phyloP scores from a whole-genome alignment of 92 coral and sea anemone genomes.

The Chrysogorgia sp. region DNA sequence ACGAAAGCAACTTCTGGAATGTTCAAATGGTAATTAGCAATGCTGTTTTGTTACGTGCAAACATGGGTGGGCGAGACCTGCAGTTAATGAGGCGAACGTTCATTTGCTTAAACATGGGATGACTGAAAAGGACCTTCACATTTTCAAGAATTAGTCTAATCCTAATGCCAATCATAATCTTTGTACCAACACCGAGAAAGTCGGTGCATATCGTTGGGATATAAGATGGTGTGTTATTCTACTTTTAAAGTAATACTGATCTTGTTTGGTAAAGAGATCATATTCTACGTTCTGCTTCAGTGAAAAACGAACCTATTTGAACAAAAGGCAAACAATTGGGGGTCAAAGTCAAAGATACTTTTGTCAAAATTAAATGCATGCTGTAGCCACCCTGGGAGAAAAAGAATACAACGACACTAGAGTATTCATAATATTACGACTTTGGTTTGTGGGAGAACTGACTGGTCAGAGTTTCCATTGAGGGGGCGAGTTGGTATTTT shows the following conservation, averaged over 20 bases:
- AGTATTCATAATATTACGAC: slow-evolving; percentile 17
- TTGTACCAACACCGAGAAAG: too few relatives aligned
- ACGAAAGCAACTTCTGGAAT: slow-evolving; percentile 12
- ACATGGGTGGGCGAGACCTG: not conserved
- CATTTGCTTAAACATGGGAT: too few relatives aligned
- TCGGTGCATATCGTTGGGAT: too few relatives aligned
- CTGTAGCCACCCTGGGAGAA: slow-evolving; percentile 11
- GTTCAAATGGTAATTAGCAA: slow-evolving; percentile 37
- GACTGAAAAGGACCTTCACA: too few relatives aligned
- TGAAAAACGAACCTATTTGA: not conserved
- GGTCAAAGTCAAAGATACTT: slow-evolving; percentile 16
- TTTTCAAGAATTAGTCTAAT: too few relatives aligned
- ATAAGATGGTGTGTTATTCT: too few relatives aligned
- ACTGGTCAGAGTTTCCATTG: not conserved
- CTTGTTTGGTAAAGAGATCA: too few relatives aligned
- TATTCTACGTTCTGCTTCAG: too few relatives aligned
- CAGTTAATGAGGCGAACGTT: not conserved
- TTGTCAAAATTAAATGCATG: slow-evolving; percentile 8
- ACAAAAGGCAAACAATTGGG: slow-evolving; percentile 8
- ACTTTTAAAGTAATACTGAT: too few relatives aligned
- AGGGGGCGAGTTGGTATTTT: not conserved
- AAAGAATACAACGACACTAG: slow-evolving; percentile 18
- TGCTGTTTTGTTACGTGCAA: not conserved
- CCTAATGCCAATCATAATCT: too few relatives aligned
- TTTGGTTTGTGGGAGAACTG: not conserved